Percentiles rank a stretch among this genome's conserved stretches.
Conservation (phyloP, 2,113 vertebrate species). For the Genyomyrus donnyi region DNA sequence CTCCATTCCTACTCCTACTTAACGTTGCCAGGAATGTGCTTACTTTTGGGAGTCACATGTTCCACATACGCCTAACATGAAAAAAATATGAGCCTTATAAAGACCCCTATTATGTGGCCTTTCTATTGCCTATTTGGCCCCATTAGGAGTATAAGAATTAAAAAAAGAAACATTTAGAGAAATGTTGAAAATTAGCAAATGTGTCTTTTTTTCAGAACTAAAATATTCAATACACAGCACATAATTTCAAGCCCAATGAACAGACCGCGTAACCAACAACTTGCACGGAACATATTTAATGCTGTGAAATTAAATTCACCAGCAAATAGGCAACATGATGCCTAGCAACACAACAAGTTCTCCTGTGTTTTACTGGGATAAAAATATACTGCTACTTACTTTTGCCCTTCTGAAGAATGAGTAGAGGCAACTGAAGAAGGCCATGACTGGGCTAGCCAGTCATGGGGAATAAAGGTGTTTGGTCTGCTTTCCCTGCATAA, state of each 20-base stretch:
- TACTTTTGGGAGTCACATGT: slow-evolving; percentile 31
- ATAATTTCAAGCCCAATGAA: neutral
- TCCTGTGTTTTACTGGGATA: neutral
- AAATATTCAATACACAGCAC: neutral
- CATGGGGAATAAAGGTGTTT: slow-evolving; percentile 9
- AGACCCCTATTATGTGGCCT: neutral
- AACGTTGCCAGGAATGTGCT: slow-evolving; percentile 30
- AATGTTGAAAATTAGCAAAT: neutral
- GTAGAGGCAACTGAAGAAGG: slow-evolving; percentile 29
- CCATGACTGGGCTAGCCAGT: slow-evolving; percentile 18
- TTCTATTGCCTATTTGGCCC: neutral
- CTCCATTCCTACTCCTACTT: slow-evolving; percentile 34
- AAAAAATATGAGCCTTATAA: slow-evolving; percentile 12
- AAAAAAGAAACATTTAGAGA: neutral
- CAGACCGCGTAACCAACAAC: neutral
- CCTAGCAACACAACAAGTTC: neutral
- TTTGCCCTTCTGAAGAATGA: slow-evolving; percentile 27
- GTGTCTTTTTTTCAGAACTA: neutral
- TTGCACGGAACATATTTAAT: neutral
- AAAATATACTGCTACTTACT: slow-evolving; percentile 25
- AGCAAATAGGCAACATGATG: neutral
- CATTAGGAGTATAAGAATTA: neutral
- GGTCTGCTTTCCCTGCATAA: neutral
- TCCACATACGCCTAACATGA: slow-evolving; percentile 16
- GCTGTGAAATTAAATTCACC: neutral